Conservation (phyloP, 53 echinoderm and acorn worm genomes). For the Luidia sarsii region DNA sequence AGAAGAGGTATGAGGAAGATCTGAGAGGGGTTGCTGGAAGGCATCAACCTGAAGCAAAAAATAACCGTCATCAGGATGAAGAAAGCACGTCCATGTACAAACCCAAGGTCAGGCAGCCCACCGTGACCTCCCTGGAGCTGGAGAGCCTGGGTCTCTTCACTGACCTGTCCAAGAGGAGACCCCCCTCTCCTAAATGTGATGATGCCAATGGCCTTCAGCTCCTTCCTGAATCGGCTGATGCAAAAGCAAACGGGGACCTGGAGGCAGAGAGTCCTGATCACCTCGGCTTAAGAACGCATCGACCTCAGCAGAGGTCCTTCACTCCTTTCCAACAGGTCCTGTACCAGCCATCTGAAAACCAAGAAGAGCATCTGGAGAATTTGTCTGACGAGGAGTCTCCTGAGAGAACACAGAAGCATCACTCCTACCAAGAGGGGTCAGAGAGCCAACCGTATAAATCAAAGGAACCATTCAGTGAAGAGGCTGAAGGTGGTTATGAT, state of each 20-base stretch:
- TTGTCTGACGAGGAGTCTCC: background rate
- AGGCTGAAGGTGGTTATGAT: background rate
- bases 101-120: constrained; percentile 52
- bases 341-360: background rate
- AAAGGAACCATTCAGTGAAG: too few species aligned
- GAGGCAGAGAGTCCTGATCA: constrained; percentile 3
- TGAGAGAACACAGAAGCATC: background rate
- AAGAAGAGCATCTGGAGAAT: background rate
- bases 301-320: constrained; percentile 62
- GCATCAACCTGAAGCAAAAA: background rate
- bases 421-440: too few species aligned
- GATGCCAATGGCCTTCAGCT: background rate
- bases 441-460: too few species aligned
- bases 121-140: constrained; percentile 57
- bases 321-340: constrained; percentile 62
- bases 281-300: constrained; percentile 67
- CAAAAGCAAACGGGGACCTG: background rate
- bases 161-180: constrained; percentile 6
- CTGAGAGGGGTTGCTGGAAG: too few species aligned
- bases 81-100: background rate
- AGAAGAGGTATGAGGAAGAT: background rate
- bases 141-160: constrained; percentile 54
- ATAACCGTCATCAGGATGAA: background rate
- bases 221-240: too few species aligned
- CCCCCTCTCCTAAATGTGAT: background rate